phyloP scores from a whole-genome alignment of 2,888 invertebrate species.

The Rhodophaea formosa region DNA sequence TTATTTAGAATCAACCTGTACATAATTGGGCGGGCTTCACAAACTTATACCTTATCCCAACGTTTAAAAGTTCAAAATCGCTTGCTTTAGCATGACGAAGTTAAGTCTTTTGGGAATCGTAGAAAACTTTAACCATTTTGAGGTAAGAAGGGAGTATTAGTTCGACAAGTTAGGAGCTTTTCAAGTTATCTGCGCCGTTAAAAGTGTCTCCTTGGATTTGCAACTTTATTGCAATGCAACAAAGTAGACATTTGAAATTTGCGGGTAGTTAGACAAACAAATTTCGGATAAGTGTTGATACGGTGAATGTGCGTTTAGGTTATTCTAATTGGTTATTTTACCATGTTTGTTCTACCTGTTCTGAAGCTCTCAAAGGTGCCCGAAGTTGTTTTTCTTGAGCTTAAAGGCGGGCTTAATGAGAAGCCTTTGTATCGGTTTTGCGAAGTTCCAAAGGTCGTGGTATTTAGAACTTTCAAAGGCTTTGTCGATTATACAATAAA shows the following conservation, averaged over 20 bases:
- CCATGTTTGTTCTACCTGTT: conserved; percentile 12
- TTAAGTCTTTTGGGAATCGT: conserved; percentile 41
- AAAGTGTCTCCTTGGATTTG: conserved; percentile 33
- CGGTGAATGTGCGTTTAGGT: conserved; percentile 44
- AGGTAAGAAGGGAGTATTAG: conserved; percentile 73
- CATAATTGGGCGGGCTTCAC: conserved; percentile 23
- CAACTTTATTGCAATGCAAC: conserved; percentile 25
- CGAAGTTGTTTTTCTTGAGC: conserved; percentile 2
- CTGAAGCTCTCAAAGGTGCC: neutral
- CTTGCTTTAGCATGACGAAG: conserved; percentile 37
- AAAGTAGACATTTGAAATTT: conserved; percentile 25
- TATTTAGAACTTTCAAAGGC: neutral
- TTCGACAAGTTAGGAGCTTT: conserved; percentile 71
- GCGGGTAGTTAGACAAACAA: conserved; percentile 38
- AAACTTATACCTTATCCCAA: neutral
- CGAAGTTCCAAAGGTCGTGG: neutral
- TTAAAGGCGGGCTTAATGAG: neutral
- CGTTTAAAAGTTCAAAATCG: conserved; percentile 34
- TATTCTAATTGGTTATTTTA: conserved; percentile 44
- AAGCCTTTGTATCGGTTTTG: neutral
- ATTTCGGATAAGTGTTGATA: conserved; percentile 49
- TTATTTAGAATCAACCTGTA: conserved; percentile 55
- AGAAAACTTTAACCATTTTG: conserved; percentile 67
- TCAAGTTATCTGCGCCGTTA: conserved; percentile 57
- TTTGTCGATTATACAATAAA: neutral